Evolutionary conservation across 2,888 invertebrate species (phyloP).

Genomic region (Pyrrhosoma nymphula): DNA sequence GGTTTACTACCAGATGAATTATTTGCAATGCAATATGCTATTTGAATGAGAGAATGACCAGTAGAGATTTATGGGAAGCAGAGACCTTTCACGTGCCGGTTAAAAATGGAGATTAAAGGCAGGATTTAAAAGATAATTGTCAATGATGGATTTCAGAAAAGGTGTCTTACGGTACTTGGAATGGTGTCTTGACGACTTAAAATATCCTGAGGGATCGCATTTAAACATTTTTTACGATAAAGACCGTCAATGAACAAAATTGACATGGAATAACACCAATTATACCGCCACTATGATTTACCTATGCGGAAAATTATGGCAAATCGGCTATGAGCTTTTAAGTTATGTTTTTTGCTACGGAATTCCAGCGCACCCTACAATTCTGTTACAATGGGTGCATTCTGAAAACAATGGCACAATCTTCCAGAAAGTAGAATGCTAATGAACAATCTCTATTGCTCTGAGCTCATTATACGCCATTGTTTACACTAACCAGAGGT

Average conservation of each 20-base stretch:
- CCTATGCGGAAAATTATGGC: not conserved
- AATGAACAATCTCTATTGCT: not conserved
- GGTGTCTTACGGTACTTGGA: not conserved
- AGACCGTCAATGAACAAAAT: not conserved
- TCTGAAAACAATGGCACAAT: not conserved
- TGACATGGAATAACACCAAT: not conserved
- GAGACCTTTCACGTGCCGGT: not conserved
- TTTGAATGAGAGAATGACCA: not conserved
- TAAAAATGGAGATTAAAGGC: not conserved
- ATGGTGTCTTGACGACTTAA: not conserved
- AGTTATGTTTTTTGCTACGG: not conserved
- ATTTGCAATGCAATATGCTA: not conserved
- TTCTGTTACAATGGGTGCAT: not conserved
- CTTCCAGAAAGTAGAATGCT: not conserved
- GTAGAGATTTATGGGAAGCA: not conserved
- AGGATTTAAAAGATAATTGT: not conserved
- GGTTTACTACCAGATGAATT: not conserved
- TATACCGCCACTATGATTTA: not conserved
- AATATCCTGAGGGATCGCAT: not conserved
- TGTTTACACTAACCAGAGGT: too few species aligned
- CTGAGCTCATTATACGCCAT: not conserved
- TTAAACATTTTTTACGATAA: not conserved
- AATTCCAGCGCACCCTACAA: not conserved
- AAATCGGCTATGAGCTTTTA: not conserved
- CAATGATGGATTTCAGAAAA: not conserved